A percentile compares a stretch with the other conserved stretches of the same genome.
Conservation (phyloP, 2,797 vertebrate species). For the Uromys caudimaculatus region DNA sequence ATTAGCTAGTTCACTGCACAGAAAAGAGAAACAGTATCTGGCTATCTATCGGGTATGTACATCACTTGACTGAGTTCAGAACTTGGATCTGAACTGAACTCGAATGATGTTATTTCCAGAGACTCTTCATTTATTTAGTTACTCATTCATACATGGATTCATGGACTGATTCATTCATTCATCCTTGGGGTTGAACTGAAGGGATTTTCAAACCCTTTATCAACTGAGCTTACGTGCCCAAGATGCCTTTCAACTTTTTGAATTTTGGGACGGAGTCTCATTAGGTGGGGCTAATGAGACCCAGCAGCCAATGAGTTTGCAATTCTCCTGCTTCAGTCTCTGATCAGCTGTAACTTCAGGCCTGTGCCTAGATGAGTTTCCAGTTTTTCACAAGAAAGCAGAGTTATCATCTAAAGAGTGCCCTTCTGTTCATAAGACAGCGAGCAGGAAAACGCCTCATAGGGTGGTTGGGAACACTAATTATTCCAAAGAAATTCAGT, state of each 20-base stretch:
- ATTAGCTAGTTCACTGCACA: not conserved
- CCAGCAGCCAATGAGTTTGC: not conserved
- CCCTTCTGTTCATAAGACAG: slow-evolving; percentile 66
- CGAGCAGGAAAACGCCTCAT: slow-evolving; percentile 50
- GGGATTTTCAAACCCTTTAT: not conserved
- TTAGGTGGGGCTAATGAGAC: not conserved
- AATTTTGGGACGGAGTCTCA: not conserved
- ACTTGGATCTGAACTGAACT: slow-evolving; percentile 23
- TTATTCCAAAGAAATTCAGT: slow-evolving; percentile 67
- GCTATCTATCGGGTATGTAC: not conserved
- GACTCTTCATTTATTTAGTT: not conserved
- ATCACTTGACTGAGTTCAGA: slow-evolving; percentile 18
- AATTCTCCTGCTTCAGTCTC: not conserved
- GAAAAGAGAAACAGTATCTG: not conserved
- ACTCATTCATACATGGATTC: not conserved
- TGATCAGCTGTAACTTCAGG: not conserved
- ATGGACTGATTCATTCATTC: not conserved
- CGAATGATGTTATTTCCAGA: not conserved
- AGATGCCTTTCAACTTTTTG: not conserved
- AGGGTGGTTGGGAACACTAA: slow-evolving; percentile 68
- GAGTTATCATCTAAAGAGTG: slow-evolving; percentile 48
- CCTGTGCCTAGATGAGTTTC: not conserved
- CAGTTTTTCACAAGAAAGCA: slow-evolving; percentile 30
- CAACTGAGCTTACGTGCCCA: not conserved
- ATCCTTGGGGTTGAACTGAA: not conserved